Conservation (phyloP, 2,888 invertebrate species). For the Yponomeuta sedellus region DNA sequence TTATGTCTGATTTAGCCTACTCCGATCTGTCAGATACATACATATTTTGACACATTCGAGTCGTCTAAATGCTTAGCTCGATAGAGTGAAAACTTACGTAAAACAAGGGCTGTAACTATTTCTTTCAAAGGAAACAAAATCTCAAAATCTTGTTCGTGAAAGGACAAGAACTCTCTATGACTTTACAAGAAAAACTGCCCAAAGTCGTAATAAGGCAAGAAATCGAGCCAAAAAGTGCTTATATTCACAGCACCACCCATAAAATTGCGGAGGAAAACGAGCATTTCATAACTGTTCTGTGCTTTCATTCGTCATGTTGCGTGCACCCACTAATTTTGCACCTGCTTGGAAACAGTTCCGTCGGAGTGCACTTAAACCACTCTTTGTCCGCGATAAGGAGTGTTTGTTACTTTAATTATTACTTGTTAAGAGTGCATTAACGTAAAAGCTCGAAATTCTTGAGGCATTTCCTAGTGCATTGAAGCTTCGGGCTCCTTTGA, state of each 20-base stretch:
- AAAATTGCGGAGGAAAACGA: neutral
- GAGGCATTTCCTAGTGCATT: neutral
- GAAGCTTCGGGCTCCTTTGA: neutral
- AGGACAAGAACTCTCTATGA: no score
- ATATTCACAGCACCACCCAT: neutral
- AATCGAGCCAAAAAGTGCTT: neutral
- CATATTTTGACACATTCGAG: no score
- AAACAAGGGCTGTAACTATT: no score
- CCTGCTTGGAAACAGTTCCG: slow-evolving; percentile 25
- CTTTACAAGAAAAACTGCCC: no score
- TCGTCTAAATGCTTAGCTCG: no score
- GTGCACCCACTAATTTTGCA: slow-evolving; percentile 35
- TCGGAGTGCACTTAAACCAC: slow-evolving; percentile 19
- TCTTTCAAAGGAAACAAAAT: no score
- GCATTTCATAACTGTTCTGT: slow-evolving; percentile 1
- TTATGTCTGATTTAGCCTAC: no score
- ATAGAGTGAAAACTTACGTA: no score
- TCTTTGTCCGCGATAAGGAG: slow-evolving; percentile 34
- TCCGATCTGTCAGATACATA: no score
- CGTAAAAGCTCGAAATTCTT: slow-evolving; percentile 21
- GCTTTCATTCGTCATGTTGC: slow-evolving; percentile 1
- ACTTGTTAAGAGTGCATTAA: neutral
- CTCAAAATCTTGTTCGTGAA: no score
- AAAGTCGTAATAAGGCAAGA: neutral
- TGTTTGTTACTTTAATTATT: slow-evolving; percentile 33